A percentile compares a stretch with the other conserved stretches of the same genome.
These are phyloP conservation scores for Yponomeuta cagnagella DNA, from an alignment of 2,888 invertebrate species.

Conservation along the genomic window DNA sequence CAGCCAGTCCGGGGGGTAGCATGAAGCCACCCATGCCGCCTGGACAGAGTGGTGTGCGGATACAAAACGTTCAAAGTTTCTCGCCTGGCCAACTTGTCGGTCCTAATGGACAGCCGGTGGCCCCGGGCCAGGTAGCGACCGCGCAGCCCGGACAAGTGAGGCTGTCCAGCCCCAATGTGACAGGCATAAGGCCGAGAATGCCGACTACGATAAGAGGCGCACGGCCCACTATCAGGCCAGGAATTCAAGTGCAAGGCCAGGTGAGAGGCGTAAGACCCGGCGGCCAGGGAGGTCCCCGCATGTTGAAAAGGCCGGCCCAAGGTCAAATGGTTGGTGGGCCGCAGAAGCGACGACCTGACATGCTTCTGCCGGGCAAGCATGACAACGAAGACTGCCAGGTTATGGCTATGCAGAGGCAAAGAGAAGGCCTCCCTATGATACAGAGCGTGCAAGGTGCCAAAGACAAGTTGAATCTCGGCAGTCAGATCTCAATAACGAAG, in stretches of 20 bases:
- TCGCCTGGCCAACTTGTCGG: slow-evolving; percentile 47
- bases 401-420: slow-evolving; percentile 83
- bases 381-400: slow-evolving; percentile 86
- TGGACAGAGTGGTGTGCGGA: slow-evolving; percentile 40
- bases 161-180: slow-evolving; percentile 48
- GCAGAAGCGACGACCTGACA: slow-evolving; percentile 75
- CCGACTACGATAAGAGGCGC: slow-evolving; percentile 44
- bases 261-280: slow-evolving; percentile 45
- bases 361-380: slow-evolving; percentile 80
- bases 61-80: slow-evolving; percentile 66
- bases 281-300: slow-evolving; percentile 37
- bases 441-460: slow-evolving; percentile 82
- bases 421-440: slow-evolving; percentile 83
- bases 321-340: slow-evolving; percentile 34
- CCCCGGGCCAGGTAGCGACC: slow-evolving; percentile 26
- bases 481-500: slow-evolving; percentile 82
- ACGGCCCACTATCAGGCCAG: slow-evolving; percentile 54
- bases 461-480: slow-evolving; percentile 80
- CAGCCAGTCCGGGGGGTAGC: slow-evolving; percentile 48
- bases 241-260: slow-evolving; percentile 62
- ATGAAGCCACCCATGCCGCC: slow-evolving; percentile 42
- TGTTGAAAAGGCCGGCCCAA: slow-evolving; percentile 58
- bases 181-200: slow-evolving; percentile 53
- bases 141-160: slow-evolving; percentile 50
- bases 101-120: slow-evolving; percentile 30